Evolutionary conservation across 1,140 invertebrate species (phyloP).

Genomic region (Antheraea mylitta): DNA sequence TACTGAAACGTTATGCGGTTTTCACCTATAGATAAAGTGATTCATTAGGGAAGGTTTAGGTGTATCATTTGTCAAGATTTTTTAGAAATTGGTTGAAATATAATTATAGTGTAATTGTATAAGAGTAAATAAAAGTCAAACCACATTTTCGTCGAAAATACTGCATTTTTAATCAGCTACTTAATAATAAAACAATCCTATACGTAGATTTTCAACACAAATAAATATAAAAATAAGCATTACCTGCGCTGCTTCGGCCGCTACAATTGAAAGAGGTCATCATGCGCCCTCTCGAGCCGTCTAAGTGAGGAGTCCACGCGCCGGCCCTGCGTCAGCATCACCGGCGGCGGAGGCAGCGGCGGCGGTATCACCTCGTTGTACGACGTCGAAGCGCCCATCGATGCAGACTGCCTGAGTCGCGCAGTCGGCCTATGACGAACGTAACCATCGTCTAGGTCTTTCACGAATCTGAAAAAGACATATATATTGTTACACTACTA

Average conservation of each 20-base stretch:
- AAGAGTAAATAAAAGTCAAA: too few species aligned
- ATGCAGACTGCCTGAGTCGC: constrained; percentile 79
- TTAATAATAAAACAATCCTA: too few species aligned
- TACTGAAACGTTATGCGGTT: too few species aligned
- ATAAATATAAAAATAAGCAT: not conserved
- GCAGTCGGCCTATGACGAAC: constrained; percentile 77
- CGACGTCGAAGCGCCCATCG: constrained; percentile 67
- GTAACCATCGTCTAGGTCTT: constrained; percentile 77
- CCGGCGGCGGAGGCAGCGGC: constrained; percentile 79
- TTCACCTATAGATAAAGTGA: too few species aligned
- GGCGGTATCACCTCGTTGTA: constrained; percentile 69
- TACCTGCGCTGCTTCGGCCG: constrained; percentile 76
- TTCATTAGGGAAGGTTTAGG: too few species aligned
- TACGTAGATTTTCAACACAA: not conserved
- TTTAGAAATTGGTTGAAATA: too few species aligned
- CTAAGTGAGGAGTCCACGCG: constrained; percentile 88
- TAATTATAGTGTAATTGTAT: too few species aligned
- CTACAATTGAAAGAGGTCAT: constrained; percentile 95
- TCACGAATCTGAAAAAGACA: constrained; percentile 76
- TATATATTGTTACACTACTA: not conserved
- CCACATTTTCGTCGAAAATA: too few species aligned
- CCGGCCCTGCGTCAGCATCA: constrained; percentile 88
- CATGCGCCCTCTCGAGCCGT: constrained; percentile 89
- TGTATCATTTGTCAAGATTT: too few species aligned
- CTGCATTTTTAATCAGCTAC: too few species aligned